phyloP scores from a whole-genome alignment of 1,140 invertebrate species.

The Drosophila ogumai region DNA sequence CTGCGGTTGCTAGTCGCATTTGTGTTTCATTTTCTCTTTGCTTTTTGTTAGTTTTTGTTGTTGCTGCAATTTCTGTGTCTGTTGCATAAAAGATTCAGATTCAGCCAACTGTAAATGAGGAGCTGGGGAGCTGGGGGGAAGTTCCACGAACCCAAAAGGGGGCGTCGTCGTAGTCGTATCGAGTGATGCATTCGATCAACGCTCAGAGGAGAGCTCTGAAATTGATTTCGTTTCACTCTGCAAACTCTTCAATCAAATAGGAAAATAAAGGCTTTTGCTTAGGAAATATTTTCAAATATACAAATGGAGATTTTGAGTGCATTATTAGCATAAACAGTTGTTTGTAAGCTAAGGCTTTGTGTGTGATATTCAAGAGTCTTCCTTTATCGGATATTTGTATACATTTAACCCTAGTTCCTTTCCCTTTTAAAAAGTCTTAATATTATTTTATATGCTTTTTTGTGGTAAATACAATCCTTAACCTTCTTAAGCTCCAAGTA shows the following conservation, averaged over 20 bases:
- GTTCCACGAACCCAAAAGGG: constrained; percentile 37
- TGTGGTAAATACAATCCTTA: background rate
- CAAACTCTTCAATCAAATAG: constrained; percentile 3
- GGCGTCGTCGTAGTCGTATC: constrained; percentile 17
- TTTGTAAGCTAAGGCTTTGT: background rate
- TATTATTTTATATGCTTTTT: background rate
- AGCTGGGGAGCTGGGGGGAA: background rate
- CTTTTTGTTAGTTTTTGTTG: background rate
- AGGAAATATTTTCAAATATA: background rate
- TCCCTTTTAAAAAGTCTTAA: background rate
- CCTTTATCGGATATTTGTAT: background rate
- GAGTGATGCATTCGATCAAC: constrained; percentile 39
- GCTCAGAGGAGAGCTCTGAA: constrained; percentile 7
- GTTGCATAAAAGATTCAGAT: constrained; percentile 69
- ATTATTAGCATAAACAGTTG: constrained; percentile 10
- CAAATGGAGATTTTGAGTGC: constrained; percentile 4
- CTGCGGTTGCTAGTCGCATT: constrained; percentile 46
- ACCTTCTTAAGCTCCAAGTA: background rate
- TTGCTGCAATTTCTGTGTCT: constrained; percentile 45
- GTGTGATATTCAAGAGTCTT: background rate
- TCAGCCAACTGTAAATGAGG: constrained; percentile 66
- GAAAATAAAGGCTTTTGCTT: background rate
- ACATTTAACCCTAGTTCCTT: background rate
- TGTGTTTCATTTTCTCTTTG: constrained; percentile 29
- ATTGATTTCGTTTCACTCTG: constrained; percentile 29